Base-by-base conservation (phyloP, 2,113 vertebrate genomes). In the Chloebia gouldiae region DNA sequence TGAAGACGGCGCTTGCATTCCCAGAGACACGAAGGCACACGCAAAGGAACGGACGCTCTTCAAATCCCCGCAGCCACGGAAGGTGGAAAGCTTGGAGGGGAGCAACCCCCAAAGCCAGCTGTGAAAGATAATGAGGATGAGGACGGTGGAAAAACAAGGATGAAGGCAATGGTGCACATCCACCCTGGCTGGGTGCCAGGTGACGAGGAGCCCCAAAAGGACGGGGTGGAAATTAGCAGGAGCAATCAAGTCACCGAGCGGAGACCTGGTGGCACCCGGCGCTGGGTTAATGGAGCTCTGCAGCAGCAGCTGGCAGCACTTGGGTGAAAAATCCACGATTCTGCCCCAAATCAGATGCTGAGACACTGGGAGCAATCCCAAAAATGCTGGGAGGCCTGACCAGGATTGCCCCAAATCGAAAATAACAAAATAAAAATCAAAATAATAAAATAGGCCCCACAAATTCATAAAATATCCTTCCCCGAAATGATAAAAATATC, bases 231-330 rank as follows among this genome's bases (percentile, higher is more conserved):
- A 88, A 93, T 81, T 4, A 93, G 45, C 31, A 7, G 2, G 15
- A 95, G 45, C 22, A 45, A 77, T 39, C 70, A 45, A 44, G 64
- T 2, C 82, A 53, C 73, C 2, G 54, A 75, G n/a, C 27, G 7
- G 63, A 49, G 93, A 66, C 8, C 76, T 53, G 87, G 68, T 22
- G 73, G 49, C 42, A 11, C 22, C 91, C 69, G 19, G 53, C 2
- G 33, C 83, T 15, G 86, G 86, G 83, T 75, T 93, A 97, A 93
- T 96, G 95, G 95, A 93, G 95, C 96, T 95, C 77, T 91, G 95
- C 95, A 60, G 86, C 87, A 91, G 80, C 96, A 97, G 95, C 94
- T 94, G 94, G 57, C 31, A 0, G 60, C 71, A 0, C 71, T 33
- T 5, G 1, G 3, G 4, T 9, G 7, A 22, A 83, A 93, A 93